Evolutionary conservation across 2,797 vertebrate species (phyloP).

Genomic region (Karalla daura): DNA sequence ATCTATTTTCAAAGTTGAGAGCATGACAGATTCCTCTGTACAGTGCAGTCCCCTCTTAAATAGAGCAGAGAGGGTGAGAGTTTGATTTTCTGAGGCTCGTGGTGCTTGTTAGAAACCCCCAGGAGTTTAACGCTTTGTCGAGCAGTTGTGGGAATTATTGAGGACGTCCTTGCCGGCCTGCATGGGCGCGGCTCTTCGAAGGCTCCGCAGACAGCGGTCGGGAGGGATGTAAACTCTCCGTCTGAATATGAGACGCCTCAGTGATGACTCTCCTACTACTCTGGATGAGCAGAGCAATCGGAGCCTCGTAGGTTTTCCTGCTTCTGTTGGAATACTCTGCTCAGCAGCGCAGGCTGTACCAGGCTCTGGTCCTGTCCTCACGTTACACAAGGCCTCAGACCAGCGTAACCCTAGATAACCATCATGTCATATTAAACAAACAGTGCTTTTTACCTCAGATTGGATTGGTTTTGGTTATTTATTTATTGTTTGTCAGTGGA

Average conservation of each 20-base stretch:
- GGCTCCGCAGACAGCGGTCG: constrained; percentile 23
- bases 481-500: constrained; percentile 21
- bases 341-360: constrained; percentile 30
- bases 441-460: constrained; percentile 9
- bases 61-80: constrained; percentile 22
- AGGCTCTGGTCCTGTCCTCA: constrained; percentile 22
- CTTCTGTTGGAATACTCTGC: constrained; percentile 49
- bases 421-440: constrained; percentile 46
- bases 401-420: constrained; percentile 36
- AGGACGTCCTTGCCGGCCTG: constrained; percentile 54
- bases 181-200: constrained; percentile 34
- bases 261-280: constrained; percentile 41
- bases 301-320: constrained; percentile 36
- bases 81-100: constrained; percentile 28
- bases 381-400: constrained; percentile 25
- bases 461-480: constrained; percentile 34
- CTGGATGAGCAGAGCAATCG: constrained; percentile 33
- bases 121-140: constrained; percentile 26
- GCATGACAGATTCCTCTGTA: constrained; percentile 55
- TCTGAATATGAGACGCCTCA: constrained; percentile 45
- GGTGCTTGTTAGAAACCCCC: constrained; percentile 14
- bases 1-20: constrained; percentile 59
- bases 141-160: constrained; percentile 35
- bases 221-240: constrained; percentile 33
- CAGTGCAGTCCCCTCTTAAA: constrained; percentile 36